phyloP scores from a whole-genome alignment of 2,888 invertebrate genomes.

The Craniophora ligustri region DNA sequence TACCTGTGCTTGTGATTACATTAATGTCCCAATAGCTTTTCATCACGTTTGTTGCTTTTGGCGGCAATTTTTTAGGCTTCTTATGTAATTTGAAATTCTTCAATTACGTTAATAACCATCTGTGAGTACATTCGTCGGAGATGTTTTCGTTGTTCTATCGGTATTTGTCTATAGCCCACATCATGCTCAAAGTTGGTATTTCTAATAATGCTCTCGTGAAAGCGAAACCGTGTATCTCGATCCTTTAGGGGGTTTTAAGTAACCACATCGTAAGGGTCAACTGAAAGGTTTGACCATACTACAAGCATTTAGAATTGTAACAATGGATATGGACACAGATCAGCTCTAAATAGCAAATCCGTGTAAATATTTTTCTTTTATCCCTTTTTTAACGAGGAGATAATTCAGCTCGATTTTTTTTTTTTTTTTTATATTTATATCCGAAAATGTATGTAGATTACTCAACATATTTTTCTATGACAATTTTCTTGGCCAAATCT shows the following conservation, averaged over 20 bases:
- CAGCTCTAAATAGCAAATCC: slow-evolving; percentile 20
- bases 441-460: no score
- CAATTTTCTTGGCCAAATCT: no score
- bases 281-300: slow-evolving; percentile 82
- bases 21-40: slow-evolving; percentile 62
- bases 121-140: background rate
- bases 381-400: background rate
- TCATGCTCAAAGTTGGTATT: slow-evolving; percentile 59
- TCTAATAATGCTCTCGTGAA: slow-evolving; percentile 72
- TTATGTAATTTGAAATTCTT: slow-evolving; percentile 14
- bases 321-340: slow-evolving; percentile 48
- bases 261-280: slow-evolving; percentile 83
- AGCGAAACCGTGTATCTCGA: slow-evolving; percentile 81
- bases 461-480: no score
- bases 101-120: slow-evolving; percentile 26
- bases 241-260: slow-evolving; percentile 78
- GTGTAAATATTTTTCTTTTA: slow-evolving; percentile 11
- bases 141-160: slow-evolving; percentile 23
- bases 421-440: background rate
- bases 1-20: slow-evolving; percentile 68
- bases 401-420: background rate
- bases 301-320: slow-evolving; percentile 66
- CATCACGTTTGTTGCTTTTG: slow-evolving; percentile 23
- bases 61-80: slow-evolving; percentile 24
- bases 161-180: slow-evolving; percentile 26